Evolutionary conservation across 2,797 vertebrate genomes (phyloP).

Genomic region (Cichlasoma orientale): DNA sequence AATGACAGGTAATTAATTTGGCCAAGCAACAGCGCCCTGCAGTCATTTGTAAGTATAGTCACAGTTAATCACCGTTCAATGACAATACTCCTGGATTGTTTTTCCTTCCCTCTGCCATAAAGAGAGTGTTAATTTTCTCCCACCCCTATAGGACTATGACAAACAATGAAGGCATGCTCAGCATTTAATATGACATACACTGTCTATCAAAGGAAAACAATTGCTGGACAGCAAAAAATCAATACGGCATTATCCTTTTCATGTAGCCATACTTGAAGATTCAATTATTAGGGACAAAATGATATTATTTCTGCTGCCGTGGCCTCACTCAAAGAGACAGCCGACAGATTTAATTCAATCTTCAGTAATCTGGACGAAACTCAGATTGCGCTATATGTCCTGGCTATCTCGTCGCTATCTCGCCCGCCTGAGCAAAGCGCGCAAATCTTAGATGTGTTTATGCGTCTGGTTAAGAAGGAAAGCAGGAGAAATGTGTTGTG

Average conservation of each 20-base stretch:
- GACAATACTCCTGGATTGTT: conserved; percentile 62
- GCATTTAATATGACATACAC: conserved; percentile 58
- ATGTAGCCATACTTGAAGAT: conserved; percentile 63
- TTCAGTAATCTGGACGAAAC: conserved; percentile 21
- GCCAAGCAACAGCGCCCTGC: conserved; percentile 57
- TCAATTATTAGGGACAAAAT: conserved; percentile 61
- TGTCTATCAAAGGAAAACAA: conserved; percentile 55
- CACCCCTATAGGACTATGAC: conserved; percentile 18
- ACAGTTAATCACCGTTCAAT: conserved; percentile 75
- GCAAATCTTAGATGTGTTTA: background rate
- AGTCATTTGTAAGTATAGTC: conserved; percentile 71
- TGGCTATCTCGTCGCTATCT: background rate
- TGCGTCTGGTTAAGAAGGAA: conserved; percentile 10
- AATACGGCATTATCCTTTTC: conserved; percentile 59
- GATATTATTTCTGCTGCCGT: conserved; percentile 30
- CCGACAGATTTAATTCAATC: conserved; percentile 25
- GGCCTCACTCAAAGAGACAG: conserved; percentile 31
- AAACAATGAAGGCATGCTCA: conserved; percentile 36
- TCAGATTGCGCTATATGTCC: background rate
- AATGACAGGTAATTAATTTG: conserved; percentile 82
- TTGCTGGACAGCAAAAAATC: conserved; percentile 60
- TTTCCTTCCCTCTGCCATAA: conserved; percentile 48
- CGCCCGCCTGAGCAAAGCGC: background rate
- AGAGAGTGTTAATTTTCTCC: conserved; percentile 53
- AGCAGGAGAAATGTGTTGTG: conserved; percentile 15